phyloP scores from a whole-genome alignment of 2,888 invertebrate species.

The Scaptomyza polygonia region DNA sequence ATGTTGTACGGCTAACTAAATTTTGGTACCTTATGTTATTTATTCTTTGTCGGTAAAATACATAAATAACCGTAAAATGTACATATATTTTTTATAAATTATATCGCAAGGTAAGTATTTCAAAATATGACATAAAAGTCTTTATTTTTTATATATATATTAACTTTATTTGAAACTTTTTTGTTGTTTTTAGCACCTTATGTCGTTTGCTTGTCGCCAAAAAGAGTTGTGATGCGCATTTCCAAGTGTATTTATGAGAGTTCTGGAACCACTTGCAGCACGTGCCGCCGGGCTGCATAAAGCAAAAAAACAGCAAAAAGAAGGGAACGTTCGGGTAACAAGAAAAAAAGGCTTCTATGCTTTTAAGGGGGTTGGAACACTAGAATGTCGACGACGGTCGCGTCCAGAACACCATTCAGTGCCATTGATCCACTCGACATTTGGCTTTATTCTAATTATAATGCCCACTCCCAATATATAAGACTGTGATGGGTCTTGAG shows the following conservation, averaged over 20 bases:
- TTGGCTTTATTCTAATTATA: constrained; percentile 71
- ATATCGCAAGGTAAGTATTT: too few relatives aligned
- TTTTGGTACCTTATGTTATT: too few relatives aligned
- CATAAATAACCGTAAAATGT: too few relatives aligned
- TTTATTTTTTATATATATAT: too few relatives aligned
- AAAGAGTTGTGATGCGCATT: not conserved
- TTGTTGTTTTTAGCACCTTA: too few relatives aligned
- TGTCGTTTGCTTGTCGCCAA: not conserved
- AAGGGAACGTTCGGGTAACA: not conserved
- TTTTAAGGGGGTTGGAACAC: constrained; percentile 32
- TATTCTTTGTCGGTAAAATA: too few relatives aligned
- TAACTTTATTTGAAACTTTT: too few relatives aligned
- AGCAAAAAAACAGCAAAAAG: not conserved
- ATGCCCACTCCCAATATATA: constrained; percentile 38
- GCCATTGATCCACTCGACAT: constrained; percentile 48
- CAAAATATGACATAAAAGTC: too few relatives aligned
- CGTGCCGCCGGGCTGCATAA: not conserved
- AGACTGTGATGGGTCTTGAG: constrained; percentile 8
- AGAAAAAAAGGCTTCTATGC: not conserved
- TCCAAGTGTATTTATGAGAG: not conserved
- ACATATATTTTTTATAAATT: too few relatives aligned
- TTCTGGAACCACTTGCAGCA: not conserved
- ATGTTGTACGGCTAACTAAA: too few relatives aligned
- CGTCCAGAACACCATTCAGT: constrained; percentile 3
- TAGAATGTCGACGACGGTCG: constrained; percentile 17